phyloP scores from a whole-genome alignment of 1,140 invertebrate genomes.

The Anthonomus grandis region DNA sequence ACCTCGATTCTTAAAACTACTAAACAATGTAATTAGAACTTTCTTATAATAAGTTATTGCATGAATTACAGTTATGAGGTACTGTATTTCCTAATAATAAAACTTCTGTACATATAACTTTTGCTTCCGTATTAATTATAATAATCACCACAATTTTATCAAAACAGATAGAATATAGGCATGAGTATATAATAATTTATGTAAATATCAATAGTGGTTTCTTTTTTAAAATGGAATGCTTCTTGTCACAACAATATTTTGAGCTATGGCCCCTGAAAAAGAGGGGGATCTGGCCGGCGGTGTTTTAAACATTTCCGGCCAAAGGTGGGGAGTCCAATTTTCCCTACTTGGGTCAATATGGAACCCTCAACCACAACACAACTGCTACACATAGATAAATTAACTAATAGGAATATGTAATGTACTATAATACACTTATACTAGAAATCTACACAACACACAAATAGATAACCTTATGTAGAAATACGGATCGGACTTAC shows the following conservation, averaged over 20 bases:
- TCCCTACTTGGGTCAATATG: slow-evolving; percentile 15
- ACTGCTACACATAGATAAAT: slow-evolving; percentile 50
- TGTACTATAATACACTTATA: slow-evolving; percentile 49
- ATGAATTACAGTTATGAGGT: slow-evolving; percentile 52
- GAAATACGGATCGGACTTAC: slow-evolving; percentile 30
- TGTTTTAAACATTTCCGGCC: slow-evolving; percentile 34
- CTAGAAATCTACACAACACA: slow-evolving; percentile 51
- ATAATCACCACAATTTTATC: slow-evolving; percentile 51
- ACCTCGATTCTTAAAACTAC: slow-evolving; percentile 47
- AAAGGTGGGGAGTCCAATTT: slow-evolving; percentile 27
- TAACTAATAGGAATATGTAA: slow-evolving; percentile 49
- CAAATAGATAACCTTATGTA: slow-evolving; percentile 49
- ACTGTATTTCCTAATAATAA: slow-evolving; percentile 51
- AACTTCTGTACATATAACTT: slow-evolving; percentile 51
- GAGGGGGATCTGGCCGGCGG: slow-evolving; percentile 33
- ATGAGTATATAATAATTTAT: slow-evolving; percentile 49
- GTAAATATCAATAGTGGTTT: slow-evolving; percentile 46
- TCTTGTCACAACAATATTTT: slow-evolving; percentile 51
- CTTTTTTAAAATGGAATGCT: slow-evolving; percentile 49
- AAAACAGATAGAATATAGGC: slow-evolving; percentile 51
- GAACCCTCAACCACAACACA: slow-evolving; percentile 45
- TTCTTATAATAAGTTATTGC: slow-evolving; percentile 52
- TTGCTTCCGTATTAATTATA: slow-evolving; percentile 47
- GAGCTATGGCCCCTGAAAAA: slow-evolving; percentile 44
- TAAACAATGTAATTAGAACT: slow-evolving; percentile 51